Base-by-base conservation (phyloP, 2,113 vertebrate genomes). In the Rhodinocichla rosea region DNA sequence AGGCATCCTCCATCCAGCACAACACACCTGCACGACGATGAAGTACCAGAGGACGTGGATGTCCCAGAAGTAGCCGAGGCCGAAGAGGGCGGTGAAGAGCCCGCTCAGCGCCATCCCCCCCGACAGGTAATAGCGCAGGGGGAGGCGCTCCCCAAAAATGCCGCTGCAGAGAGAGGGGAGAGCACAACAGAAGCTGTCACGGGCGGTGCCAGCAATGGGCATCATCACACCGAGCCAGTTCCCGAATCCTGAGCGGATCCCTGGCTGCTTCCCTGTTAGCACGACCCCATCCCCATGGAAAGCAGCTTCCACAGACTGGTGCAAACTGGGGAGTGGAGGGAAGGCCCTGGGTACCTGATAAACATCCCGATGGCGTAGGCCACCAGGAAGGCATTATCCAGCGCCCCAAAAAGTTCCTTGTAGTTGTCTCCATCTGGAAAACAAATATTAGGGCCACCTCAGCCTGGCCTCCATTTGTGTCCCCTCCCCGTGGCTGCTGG, bases 321-420 rank as follows among this genome's bases (percentile, higher is more conserved):
- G 49, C 1, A 4, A 21, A 63, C 47, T 62, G 74, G 78, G 20
- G 55, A 8, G 24, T 0, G 4, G 22, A 53, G 57, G 40, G 30
- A 49, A 32, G 49, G 37, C 5, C 45, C 20, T 37, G 65, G 13
- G 87, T 90, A 99, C 99, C 99, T 99, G 98, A 99, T 98, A 67
- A 99, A 99, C 99, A 99, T 99, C 95, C 99, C 99, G 0, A 99
- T 97, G 87, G 99, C 99, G 1, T 99, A 99, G 64, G 99, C 98
- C 83, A 99, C 98, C 33, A 99, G 98, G 96, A 99, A 99, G 88
- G 98, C 99, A 3, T 99, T 99, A 90, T 99, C 99, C 98, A 99
- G 78, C 0, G 98, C 98, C 24, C 99, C 99, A 64, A 99, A 99
- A 40, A 99, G 96, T 11, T 98, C 98, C 83, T 99, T 98, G 77